phyloP scores from a whole-genome alignment of 2,888 invertebrate species.

The Hyposoter didymator region DNA sequence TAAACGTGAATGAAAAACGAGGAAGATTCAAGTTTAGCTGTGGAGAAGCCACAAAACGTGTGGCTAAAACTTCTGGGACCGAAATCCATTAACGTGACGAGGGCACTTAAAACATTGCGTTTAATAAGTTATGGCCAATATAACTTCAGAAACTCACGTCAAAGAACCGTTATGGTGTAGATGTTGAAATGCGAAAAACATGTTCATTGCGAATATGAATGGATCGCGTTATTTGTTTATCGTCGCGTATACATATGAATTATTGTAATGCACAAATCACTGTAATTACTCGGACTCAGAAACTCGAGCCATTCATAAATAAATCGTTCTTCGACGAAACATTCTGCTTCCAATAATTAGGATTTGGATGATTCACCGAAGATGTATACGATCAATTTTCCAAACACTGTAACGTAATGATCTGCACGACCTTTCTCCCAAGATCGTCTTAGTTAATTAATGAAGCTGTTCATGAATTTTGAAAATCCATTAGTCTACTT shows the following conservation, averaged over 20 bases:
- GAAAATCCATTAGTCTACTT: slow-evolving; percentile 8
- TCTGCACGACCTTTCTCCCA: background rate
- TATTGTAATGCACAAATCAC: background rate
- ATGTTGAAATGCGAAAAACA: slow-evolving; percentile 4
- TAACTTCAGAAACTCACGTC: slow-evolving; percentile 34
- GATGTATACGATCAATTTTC: background rate
- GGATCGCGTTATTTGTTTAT: background rate
- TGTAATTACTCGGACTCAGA: background rate
- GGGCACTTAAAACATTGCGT: slow-evolving; percentile 69
- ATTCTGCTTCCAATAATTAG: background rate
- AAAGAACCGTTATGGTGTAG: slow-evolving; percentile 5
- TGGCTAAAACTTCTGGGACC: slow-evolving; percentile 71
- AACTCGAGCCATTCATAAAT: background rate
- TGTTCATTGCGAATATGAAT: background rate
- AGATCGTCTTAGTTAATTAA: background rate
- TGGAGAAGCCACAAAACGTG: slow-evolving; percentile 15
- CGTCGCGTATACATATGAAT: background rate
- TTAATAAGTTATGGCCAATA: slow-evolving; percentile 10
- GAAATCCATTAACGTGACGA: slow-evolving; percentile 75
- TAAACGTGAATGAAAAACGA: slow-evolving; percentile 58
- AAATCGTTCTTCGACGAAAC: background rate
- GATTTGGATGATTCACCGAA: background rate
- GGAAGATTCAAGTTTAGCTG: slow-evolving; percentile 40
- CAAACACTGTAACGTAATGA: background rate
- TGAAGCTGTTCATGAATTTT: slow-evolving; percentile 6